A percentile compares a stretch with the other conserved stretches of the same genome.
These are phyloP conservation scores for Mobula hypostoma DNA, from an alignment of 2,113 vertebrate species.

Conservation along the genomic window DNA sequence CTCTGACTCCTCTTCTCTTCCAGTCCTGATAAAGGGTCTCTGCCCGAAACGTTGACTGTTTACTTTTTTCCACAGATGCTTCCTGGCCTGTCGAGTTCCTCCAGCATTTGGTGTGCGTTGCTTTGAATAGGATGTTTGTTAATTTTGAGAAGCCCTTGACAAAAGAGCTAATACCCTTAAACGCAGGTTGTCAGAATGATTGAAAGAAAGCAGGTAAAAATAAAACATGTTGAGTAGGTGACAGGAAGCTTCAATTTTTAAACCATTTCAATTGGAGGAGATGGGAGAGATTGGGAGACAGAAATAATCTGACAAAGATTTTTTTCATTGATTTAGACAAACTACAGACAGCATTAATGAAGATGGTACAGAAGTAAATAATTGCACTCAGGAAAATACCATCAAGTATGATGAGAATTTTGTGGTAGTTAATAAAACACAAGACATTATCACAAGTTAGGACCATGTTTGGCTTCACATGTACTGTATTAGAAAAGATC, in stretches of 20 bases:
- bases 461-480: neutral
- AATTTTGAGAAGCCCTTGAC: neutral
- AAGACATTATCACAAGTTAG: neutral
- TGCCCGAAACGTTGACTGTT: too few relatives aligned
- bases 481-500: neutral
- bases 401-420: neutral
- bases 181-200: neutral
- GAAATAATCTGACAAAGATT: neutral
- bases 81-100: too few relatives aligned
- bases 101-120: too few relatives aligned
- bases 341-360: neutral
- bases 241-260: neutral
- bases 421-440: neutral
- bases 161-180: neutral
- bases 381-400: neutral
- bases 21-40: too few relatives aligned
- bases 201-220: neutral
- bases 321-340: neutral
- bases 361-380: neutral
- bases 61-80: too few relatives aligned
- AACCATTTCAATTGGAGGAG: neutral
- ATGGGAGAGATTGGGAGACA: neutral
- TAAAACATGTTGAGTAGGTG: neutral
- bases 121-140: neutral
- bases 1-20: too few relatives aligned